These are phyloP conservation scores for Heliopora coerulea DNA, from an alignment of 92 coral and sea anemone genomes.

Conservation along the genomic window DNA sequence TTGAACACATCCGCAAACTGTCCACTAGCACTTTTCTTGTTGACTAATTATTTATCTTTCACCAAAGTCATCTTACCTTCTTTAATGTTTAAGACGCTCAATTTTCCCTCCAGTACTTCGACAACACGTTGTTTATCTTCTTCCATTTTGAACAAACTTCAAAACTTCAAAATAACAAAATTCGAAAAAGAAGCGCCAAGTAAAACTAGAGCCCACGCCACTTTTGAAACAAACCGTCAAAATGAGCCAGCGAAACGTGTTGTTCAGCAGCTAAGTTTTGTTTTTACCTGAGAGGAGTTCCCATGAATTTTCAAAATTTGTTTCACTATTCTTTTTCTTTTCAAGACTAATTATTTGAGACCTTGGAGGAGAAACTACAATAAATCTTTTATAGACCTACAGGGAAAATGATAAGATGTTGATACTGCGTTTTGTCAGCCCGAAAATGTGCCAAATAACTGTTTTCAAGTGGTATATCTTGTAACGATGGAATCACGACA, in stretches of 20 bases:
- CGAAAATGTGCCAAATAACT: too few species aligned
- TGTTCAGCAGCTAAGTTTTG: not conserved
- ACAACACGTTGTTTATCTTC: not conserved
- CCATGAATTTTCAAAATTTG: too few species aligned
- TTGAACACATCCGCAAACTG: too few species aligned
- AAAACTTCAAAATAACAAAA: not conserved
- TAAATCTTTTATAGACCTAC: too few species aligned
- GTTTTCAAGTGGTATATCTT: too few species aligned
- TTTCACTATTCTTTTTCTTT: too few species aligned
- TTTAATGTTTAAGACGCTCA: conserved; percentile 18
- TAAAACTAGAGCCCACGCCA: not conserved
- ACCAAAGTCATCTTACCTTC: conserved; percentile 26
- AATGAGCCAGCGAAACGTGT: too few species aligned
- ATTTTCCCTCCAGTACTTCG: conserved; percentile 26
- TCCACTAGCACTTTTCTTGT: not conserved
- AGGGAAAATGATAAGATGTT: too few species aligned
- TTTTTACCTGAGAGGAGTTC: too few species aligned
- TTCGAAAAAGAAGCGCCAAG: conserved; percentile 29
- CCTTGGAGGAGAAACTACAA: too few species aligned
- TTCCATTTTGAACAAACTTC: conserved; percentile 5
- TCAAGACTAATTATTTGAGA: too few species aligned
- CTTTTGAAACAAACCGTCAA: not conserved
- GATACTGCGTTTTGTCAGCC: not conserved
- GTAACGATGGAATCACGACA: not conserved
- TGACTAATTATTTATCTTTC: not conserved